Evolutionary conservation across 2,888 invertebrate genomes (phyloP).

Genomic region (Diarsia rubi): DNA sequence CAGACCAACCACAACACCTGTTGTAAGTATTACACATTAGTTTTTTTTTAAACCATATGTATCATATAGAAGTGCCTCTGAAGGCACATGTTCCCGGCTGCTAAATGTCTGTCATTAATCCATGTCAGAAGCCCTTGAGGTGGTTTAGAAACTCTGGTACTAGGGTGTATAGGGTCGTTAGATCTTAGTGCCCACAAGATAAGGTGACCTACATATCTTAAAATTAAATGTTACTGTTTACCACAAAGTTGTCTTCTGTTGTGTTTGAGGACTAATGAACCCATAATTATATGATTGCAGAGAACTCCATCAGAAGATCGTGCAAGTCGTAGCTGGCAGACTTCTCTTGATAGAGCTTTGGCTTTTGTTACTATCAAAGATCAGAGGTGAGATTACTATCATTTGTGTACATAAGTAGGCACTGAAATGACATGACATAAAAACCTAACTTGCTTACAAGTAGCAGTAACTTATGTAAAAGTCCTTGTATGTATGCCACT

Average conservation of each 20-base stretch:
- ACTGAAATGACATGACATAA: no score
- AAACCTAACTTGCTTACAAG: no score
- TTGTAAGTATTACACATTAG: no score
- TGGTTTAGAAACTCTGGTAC: no score
- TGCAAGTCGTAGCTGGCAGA: slow-evolving; percentile 78
- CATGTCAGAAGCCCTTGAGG: no score
- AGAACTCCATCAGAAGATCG: slow-evolving; percentile 86
- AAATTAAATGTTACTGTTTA: neutral
- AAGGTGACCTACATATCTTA: neutral
- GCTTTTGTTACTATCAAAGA: slow-evolving; percentile 86
- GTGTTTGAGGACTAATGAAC: neutral
- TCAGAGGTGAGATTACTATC: slow-evolving; percentile 79
- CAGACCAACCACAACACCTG: slow-evolving; percentile 52
- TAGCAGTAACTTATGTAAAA: no score
- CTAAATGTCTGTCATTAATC: no score
- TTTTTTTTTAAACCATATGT: no score
- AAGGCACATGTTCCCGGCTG: no score
- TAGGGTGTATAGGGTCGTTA: no score
- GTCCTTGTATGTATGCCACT: neutral
- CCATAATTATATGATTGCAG: slow-evolving; percentile 66
- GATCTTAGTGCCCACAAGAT: no score
- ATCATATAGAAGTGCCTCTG: no score
- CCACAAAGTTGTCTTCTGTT: neutral
- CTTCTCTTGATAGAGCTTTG: slow-evolving; percentile 82
- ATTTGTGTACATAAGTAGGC: neutral